phyloP scores from a whole-genome alignment of 2,888 invertebrate genomes.

The Pinctada fucata region DNA sequence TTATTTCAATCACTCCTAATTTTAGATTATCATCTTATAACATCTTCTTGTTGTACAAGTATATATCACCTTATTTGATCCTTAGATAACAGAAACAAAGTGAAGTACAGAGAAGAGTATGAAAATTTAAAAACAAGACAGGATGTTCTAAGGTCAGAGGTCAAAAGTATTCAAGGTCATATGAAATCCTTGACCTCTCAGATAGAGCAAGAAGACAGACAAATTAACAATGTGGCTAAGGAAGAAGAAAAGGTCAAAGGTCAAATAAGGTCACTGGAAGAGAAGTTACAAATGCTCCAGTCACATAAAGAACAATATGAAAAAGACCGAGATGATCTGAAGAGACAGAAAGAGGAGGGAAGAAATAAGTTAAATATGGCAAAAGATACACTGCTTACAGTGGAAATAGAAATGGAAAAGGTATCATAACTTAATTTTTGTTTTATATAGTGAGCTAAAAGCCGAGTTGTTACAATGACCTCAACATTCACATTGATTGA shows the following conservation, averaged over 20 bases:
- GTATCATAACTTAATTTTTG: not conserved
- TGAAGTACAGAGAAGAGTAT: slow-evolving; percentile 34
- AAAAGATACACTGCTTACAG: slow-evolving; percentile 34
- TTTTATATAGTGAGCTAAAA: not conserved
- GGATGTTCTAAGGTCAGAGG: slow-evolving; percentile 32
- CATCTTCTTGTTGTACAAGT: not conserved
- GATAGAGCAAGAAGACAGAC: slow-evolving; percentile 29
- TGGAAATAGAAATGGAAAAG: slow-evolving; percentile 40
- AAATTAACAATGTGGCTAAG: slow-evolving; percentile 19
- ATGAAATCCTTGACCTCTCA: slow-evolving; percentile 27
- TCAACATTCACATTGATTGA: too few species aligned
- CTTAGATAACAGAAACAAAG: slow-evolving; percentile 24
- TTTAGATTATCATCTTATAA: too few species aligned
- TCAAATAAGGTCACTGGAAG: slow-evolving; percentile 32
- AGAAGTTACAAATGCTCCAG: slow-evolving; percentile 29
- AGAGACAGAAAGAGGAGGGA: slow-evolving; percentile 23
- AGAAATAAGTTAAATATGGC: slow-evolving; percentile 32
- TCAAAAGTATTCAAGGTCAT: slow-evolving; percentile 22
- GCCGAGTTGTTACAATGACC: not conserved
- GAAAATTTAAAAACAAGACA: slow-evolving; percentile 37
- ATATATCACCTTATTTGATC: not conserved
- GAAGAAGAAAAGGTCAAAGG: slow-evolving; percentile 34
- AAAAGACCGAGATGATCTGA: slow-evolving; percentile 21
- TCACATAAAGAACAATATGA: slow-evolving; percentile 27
- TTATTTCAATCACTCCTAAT: too few species aligned